A percentile compares a stretch with the other conserved stretches of the same genome.
These are phyloP conservation scores for Stegodyphus mimosarum DNA, from an alignment of 1,140 invertebrate species.

Conservation along the genomic window DNA sequence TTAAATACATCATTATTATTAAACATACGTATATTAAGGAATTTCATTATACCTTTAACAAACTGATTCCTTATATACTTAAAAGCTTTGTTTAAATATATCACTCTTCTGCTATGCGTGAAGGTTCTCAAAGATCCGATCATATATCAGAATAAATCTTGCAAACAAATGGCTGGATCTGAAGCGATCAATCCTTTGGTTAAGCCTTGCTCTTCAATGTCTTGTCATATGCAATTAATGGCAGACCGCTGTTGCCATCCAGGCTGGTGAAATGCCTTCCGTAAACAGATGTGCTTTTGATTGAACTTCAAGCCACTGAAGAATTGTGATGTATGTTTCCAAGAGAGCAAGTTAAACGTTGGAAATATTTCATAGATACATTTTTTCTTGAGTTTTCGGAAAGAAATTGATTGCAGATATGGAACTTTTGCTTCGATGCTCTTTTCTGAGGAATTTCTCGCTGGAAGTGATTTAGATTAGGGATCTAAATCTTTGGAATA, in stretches of 20 bases:
- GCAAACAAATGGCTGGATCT: neutral
- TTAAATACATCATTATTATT: no score
- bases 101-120: neutral
- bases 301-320: neutral
- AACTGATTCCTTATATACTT: no score
- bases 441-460: neutral
- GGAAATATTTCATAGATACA: neutral
- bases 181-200: neutral
- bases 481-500: no score
- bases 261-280: neutral
- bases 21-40: no score
- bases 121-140: neutral
- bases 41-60: no score
- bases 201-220: neutral
- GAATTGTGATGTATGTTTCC: neutral
- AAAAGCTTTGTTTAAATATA: no score
- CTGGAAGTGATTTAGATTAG: no score
- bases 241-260: neutral
- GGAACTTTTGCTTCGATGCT: neutral
- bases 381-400: neutral
- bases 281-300: neutral
- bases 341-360: neutral
- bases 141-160: neutral
- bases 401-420: neutral
- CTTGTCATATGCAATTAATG: neutral